Base-by-base conservation (phyloP, 1,140 invertebrate species). In the Matsumurasca onukii region DNA sequence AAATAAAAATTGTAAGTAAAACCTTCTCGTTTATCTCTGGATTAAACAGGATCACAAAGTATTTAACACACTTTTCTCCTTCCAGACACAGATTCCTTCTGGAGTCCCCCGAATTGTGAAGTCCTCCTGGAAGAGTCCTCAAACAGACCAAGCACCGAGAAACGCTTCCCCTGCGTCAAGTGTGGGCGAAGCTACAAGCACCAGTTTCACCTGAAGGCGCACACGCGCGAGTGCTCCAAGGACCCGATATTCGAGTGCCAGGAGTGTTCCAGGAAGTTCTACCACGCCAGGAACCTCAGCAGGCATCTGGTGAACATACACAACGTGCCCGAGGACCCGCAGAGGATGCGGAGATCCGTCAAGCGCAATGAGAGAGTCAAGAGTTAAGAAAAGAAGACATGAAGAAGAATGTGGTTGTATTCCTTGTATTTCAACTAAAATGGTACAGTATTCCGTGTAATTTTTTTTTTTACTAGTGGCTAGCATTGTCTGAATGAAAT, bases 231-330 rank as follows among this genome's bases (percentile, higher is more conserved):
- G 57, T 76, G 75, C 49, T 64, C 57, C n/a, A 69, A 69, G 13
- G 66, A 72, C 45, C 71, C 72, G n/a, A n/a, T 71, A 12, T 74
- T 76, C 65, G 52, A 63, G 25, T 83, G 82, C 67, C 68, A 59
- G 5, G 74, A 78, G 31, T 83, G 82, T 39, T 17, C 57, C 0
- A 66, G 49, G 24, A 59, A 64, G 31, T 72, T 72, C 39, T 72
- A 67, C 27, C 73, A 72, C 39, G 31, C 49, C 1, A 15, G 69
- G 5, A 70, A 73, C 34, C 57, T 75, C 12, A 71, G 57, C 2
- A 55, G 67, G 22, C 73, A 74, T 49, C 22, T 74, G 31, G 31
- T 39, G 2, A 68, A 70, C 22, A 66, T 73, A 1, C 73, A 74
- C 34, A 70, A 70, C 31, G 15, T 59, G 3, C 52, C 49, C 1